A percentile compares a stretch with the other conserved stretches of the same genome.
phyloP scores from a whole-genome alignment of 2,113 vertebrate genomes.

The Dermatemys mawii region DNA sequence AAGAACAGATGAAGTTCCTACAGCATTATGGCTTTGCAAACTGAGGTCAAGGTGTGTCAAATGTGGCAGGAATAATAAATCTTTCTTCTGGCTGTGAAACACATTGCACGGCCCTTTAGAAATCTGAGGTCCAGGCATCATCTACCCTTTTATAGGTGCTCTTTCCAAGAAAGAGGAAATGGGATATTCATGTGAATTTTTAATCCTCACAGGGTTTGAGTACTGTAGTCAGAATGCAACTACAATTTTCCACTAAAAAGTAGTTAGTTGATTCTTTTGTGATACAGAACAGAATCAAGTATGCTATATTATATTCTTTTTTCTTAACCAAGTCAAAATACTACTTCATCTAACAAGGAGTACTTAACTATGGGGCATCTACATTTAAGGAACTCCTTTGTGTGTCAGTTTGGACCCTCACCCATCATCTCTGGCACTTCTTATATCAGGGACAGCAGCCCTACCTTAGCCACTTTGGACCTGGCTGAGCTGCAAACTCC shows the following conservation, averaged over 20 bases:
- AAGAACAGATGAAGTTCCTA: neutral
- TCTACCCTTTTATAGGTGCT: neutral
- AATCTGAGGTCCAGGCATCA: neutral
- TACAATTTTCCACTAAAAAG: neutral
- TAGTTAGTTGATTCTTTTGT: neutral
- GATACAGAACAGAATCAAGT: neutral
- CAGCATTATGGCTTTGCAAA: neutral
- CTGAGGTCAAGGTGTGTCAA: neutral
- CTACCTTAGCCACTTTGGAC: neutral
- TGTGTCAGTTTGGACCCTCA: neutral
- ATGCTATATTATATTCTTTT: neutral
- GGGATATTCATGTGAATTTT: rapidly evolving
- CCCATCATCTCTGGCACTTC: neutral
- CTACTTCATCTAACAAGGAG: neutral
- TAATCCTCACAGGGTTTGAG: neutral
- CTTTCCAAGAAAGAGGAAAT: neutral
- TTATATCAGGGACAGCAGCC: neutral
- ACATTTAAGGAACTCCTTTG: neutral
- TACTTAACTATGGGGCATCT: neutral
- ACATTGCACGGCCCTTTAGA: neutral
- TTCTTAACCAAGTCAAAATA: neutral
- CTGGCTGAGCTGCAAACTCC: neutral
- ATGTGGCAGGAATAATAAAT: neutral
- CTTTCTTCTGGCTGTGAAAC: neutral
- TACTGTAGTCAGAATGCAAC: neutral